Evolutionary conservation across 2,113 vertebrate genomes (phyloP).

Genomic region (Vidua macroura): DNA sequence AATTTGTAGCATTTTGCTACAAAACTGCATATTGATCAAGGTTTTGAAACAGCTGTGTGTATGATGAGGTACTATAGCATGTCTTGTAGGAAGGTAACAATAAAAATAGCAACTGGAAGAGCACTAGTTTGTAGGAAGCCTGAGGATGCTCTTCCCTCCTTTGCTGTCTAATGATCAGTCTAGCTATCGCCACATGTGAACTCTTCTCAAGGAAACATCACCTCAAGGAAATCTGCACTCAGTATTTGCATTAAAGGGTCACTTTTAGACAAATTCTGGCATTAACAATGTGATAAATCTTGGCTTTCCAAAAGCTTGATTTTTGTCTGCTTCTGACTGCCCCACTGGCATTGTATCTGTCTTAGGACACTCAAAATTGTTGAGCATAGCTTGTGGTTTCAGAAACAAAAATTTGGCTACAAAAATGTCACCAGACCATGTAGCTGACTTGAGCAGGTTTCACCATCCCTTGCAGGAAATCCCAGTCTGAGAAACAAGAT

Average conservation of each 20-base stretch:
- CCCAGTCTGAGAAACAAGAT: neutral
- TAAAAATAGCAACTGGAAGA: neutral
- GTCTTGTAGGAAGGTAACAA: neutral
- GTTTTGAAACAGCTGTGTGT: neutral
- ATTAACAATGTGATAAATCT: neutral
- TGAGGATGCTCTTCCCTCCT: neutral
- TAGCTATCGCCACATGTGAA: neutral
- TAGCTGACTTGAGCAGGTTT: neutral
- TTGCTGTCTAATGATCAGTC: neutral
- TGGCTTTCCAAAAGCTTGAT: neutral
- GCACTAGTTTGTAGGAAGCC: neutral
- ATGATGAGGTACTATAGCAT: neutral
- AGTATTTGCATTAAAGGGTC: neutral
- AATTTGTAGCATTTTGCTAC: neutral
- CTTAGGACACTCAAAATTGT: neutral
- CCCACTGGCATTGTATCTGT: neutral
- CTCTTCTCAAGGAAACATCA: neutral
- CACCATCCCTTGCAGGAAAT: neutral
- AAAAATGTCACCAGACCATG: neutral
- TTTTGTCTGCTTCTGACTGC: neutral
- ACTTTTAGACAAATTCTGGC: neutral
- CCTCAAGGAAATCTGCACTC: neutral
- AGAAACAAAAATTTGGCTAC: neutral
- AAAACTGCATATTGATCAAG: neutral
- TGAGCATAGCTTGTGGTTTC: neutral